phyloP scores from a whole-genome alignment of 2,797 vertebrate species.

The Helostoma temminkii region DNA sequence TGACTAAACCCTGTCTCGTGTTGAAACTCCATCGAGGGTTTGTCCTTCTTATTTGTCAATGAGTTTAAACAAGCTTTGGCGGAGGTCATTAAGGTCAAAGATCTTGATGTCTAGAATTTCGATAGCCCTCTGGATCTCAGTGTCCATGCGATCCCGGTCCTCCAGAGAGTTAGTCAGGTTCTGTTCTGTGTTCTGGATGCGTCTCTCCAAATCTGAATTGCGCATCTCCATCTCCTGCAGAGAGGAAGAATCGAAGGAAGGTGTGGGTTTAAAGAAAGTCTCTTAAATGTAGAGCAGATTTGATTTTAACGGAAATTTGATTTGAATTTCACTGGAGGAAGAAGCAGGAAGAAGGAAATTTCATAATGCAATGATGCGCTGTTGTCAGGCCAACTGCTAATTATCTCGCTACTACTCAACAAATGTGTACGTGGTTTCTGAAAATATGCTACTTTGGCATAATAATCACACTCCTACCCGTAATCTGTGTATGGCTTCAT shows the following conservation, averaged over 20 bases:
- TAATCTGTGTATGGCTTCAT: slow-evolving; percentile 91
- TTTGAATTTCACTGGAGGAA: no score
- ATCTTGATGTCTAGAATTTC: slow-evolving; percentile 96
- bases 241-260: neutral
- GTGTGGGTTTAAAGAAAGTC: neutral
- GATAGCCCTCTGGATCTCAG: slow-evolving; percentile 89
- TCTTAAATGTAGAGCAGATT: no score
- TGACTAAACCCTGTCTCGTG: slow-evolving; percentile 4
- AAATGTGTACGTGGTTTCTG: neutral
- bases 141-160: slow-evolving; percentile 87
- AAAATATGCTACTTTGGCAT: neutral
- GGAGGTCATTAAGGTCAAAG: slow-evolving; percentile 94
- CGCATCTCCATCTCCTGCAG: slow-evolving; percentile 90
- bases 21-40: neutral
- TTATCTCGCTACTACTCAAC: neutral
- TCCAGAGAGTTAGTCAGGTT: slow-evolving; percentile 82
- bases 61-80: slow-evolving; percentile 93
- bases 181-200: slow-evolving; percentile 89
- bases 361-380: no score
- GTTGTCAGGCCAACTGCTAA: neutral
- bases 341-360: neutral
- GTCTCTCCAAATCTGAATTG: slow-evolving; percentile 89
- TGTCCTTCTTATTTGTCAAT: slow-evolving; percentile 84
- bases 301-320: no score
- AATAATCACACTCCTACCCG: slow-evolving; percentile 82